A percentile compares a stretch with the other conserved stretches of the same genome.
phyloP scores from a whole-genome alignment of 2,888 invertebrate species.

The Synanthedon myopaeformis region DNA sequence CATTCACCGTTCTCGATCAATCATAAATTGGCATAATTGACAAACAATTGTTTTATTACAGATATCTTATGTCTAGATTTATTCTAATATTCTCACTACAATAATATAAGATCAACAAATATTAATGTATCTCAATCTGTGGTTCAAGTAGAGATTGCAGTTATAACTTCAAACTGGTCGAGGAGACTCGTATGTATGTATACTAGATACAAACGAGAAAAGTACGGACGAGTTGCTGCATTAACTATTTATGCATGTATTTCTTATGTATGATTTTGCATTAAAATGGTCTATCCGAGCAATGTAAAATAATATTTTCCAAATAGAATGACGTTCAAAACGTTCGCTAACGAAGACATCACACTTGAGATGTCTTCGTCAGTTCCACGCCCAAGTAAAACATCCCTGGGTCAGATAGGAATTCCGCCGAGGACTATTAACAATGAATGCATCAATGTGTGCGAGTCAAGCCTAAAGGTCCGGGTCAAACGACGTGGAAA shows the following conservation, averaged over 20 bases:
- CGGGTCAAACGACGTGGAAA: conserved; percentile 7
- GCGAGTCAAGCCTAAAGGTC: background rate
- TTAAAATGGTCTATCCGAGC: background rate
- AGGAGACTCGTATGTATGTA: conserved; percentile 9
- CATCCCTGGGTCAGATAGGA: background rate
- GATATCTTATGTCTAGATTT: background rate
- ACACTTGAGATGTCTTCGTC: background rate
- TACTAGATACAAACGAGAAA: conserved; percentile 3
- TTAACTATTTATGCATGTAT: background rate
- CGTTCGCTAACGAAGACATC: conserved; percentile 25
- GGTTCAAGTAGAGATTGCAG: background rate
- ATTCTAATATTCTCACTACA: background rate
- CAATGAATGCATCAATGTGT: conserved; percentile 3
- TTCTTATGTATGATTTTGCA: background rate
- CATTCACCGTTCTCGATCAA: conserved; percentile 1
- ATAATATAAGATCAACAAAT: background rate
- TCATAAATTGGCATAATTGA: background rate
- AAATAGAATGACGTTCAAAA: conserved; percentile 15
- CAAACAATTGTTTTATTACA: background rate
- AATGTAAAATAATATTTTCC: background rate
- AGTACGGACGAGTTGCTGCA: background rate
- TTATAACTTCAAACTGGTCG: conserved; percentile 11
- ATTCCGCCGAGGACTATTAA: conserved; percentile 1
- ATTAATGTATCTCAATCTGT: background rate
- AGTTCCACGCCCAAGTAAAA: background rate